Conservation (phyloP, 2,797 vertebrate genomes). For the Acanthopagrus latus region DNA sequence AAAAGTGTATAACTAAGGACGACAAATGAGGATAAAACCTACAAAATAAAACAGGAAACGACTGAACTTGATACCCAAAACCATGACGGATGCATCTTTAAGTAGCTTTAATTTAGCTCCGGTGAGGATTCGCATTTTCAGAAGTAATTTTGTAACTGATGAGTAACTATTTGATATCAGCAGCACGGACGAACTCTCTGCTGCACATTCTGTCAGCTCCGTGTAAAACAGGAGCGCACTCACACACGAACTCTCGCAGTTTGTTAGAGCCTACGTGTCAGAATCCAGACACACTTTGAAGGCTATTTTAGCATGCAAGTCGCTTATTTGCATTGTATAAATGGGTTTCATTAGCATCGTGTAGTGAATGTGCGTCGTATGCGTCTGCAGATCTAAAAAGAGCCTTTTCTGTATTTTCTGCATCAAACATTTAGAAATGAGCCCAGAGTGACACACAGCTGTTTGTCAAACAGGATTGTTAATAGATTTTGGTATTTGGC, state of each 20-base stretch:
- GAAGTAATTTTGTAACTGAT: slow-evolving; percentile 17
- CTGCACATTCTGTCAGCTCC: slow-evolving; percentile 43
- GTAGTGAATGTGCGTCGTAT: neutral
- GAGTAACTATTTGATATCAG: slow-evolving; percentile 37
- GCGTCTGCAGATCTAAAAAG: neutral
- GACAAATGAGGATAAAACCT: no score
- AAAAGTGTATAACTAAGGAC: no score
- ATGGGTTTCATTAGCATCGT: neutral
- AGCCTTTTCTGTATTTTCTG: neutral
- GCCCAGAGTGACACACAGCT: neutral
- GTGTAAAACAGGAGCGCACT: slow-evolving; percentile 20
- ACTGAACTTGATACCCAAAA: no score
- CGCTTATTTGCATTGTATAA: neutral
- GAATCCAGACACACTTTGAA: slow-evolving; percentile 33
- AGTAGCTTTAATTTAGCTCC: neutral
- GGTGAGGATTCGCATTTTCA: slow-evolving; percentile 14
- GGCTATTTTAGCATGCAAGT: slow-evolving; percentile 10
- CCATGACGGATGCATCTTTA: neutral
- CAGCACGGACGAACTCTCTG: slow-evolving; percentile 14
- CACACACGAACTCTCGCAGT: slow-evolving; percentile 4
- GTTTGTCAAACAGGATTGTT: neutral
- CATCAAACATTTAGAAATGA: neutral
- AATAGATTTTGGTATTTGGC: slow-evolving; percentile 20
- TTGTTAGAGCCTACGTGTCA: slow-evolving; percentile 33
- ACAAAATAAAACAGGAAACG: no score